These are phyloP conservation scores for Rattus rattus DNA, from an alignment of 2,113 vertebrate genomes.

Conservation along the genomic window DNA sequence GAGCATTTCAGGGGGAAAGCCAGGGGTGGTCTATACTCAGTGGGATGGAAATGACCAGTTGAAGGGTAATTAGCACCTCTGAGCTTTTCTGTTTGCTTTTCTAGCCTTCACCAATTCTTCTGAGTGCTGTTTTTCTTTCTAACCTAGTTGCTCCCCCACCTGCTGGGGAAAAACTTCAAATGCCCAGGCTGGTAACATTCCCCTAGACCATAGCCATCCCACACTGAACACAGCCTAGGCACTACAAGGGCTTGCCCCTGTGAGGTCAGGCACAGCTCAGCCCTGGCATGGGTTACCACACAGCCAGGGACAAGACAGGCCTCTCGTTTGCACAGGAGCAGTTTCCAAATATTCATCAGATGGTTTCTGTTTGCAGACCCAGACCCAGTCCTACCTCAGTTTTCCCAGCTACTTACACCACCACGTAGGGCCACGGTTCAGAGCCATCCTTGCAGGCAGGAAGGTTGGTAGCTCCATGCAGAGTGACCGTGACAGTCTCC, in stretches of 20 bases:
- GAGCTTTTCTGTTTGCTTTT: not conserved
- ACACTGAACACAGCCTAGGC: not conserved
- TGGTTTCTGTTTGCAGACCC: not conserved
- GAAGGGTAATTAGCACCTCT: not conserved
- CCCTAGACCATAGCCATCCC: not conserved
- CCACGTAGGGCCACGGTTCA: conserved; percentile 67
- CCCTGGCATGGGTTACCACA: not conserved
- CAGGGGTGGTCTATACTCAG: too few species aligned
- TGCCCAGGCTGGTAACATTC: too few species aligned
- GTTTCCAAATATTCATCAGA: not conserved
- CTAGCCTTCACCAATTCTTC: not conserved
- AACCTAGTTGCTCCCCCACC: not conserved
- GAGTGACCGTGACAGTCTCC: conserved; percentile 78
- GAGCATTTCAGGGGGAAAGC: not conserved
- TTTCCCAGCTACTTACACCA: conserved; percentile 79
- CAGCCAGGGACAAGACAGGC: not conserved
- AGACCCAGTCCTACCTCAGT: not conserved
- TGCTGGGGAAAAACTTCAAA: not conserved
- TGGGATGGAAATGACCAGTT: not conserved
- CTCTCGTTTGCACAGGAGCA: not conserved
- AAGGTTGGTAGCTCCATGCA: conserved; percentile 83
- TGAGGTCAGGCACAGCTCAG: not conserved
- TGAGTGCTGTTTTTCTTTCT: not conserved
- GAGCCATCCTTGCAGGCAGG: conserved; percentile 64
- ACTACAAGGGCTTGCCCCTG: not conserved